These are phyloP conservation scores for Enteromius thamalakanensis DNA, from an alignment of 2,797 vertebrate genomes.

Conservation along the genomic window DNA sequence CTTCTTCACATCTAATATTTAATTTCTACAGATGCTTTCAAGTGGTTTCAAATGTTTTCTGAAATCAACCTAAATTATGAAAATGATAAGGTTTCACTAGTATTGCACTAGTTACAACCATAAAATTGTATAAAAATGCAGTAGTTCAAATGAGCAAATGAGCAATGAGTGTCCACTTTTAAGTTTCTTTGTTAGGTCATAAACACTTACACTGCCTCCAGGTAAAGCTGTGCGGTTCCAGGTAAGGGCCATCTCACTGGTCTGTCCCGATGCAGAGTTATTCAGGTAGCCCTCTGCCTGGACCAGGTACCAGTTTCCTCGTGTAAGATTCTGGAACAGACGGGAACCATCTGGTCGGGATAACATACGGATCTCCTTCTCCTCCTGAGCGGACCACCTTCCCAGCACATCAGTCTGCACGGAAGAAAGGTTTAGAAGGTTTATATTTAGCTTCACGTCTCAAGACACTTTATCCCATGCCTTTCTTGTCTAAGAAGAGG, in stretches of 20 bases:
- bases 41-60: background rate
- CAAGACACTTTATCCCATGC: background rate
- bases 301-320: slow-evolving; percentile 88
- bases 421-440: background rate
- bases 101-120: background rate
- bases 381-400: slow-evolving; percentile 88
- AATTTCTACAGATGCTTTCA: background rate
- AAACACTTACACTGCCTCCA: slow-evolving; percentile 86
- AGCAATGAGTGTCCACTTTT: background rate
- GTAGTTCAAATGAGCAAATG: background rate
- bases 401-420: slow-evolving; percentile 84
- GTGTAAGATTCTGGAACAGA: slow-evolving; percentile 85
- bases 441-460: background rate
- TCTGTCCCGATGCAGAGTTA: slow-evolving; percentile 88
- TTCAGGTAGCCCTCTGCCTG: slow-evolving; percentile 90
- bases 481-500: background rate
- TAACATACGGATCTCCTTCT: slow-evolving; percentile 83
- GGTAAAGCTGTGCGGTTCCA: slow-evolving; percentile 89
- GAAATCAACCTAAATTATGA: background rate
- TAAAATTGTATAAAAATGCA: background rate
- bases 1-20: too few relatives aligned
- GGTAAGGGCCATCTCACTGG: slow-evolving; percentile 89
- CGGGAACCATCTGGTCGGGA: slow-evolving; percentile 82
- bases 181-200: background rate
- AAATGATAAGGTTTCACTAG: too few relatives aligned